Percentiles rank a stretch among this genome's conserved stretches.
Conservation (phyloP, 2,797 vertebrate species). For the Capromys pilorides region DNA sequence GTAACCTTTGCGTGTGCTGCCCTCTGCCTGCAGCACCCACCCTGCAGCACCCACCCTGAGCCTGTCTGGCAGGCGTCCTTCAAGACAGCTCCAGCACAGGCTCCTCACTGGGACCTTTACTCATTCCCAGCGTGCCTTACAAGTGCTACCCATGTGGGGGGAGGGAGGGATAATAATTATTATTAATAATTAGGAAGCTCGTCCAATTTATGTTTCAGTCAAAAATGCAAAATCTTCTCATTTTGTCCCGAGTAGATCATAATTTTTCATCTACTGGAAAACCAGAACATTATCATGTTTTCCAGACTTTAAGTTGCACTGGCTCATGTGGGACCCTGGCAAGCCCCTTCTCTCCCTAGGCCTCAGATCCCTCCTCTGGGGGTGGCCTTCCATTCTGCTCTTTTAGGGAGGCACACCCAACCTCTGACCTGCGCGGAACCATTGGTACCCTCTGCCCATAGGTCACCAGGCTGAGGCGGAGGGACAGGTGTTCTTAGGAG, state of each 20-base stretch:
- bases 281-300: background rate
- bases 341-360: background rate
- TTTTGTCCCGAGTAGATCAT: conserved; percentile 56
- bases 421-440: background rate
- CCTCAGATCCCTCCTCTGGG: background rate
- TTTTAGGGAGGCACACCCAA: background rate
- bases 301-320: conserved; percentile 5
- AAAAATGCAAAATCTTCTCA: conserved; percentile 62
- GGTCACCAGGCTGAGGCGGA: background rate
- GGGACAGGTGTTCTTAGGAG: background rate
- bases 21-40: background rate
- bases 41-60: background rate
- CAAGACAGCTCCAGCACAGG: background rate
- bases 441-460: background rate
- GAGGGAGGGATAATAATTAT: conserved; percentile 43
- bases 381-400: background rate
- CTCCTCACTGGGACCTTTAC: background rate
- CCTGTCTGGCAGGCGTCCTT: background rate
- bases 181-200: conserved; percentile 71
- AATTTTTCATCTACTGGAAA: conserved; percentile 60
- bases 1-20: background rate
- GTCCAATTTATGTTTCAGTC: conserved; percentile 65
- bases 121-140: conserved; percentile 34
- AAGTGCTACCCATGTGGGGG: background rate
- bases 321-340: background rate